phyloP scores from a whole-genome alignment of 2,797 vertebrate species.

The Pteronotus mesoamericanus region DNA sequence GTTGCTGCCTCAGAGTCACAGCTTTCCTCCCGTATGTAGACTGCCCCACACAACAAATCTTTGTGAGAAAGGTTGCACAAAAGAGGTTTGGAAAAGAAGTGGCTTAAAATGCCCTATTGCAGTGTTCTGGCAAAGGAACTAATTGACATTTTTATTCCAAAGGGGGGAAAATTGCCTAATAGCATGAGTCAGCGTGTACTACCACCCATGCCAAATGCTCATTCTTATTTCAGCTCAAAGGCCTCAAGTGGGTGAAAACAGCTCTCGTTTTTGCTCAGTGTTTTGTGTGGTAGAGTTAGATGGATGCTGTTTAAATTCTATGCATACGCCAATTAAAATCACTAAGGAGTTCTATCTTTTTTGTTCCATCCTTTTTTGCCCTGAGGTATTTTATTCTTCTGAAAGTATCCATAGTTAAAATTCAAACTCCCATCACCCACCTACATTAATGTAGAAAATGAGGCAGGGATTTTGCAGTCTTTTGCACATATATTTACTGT shows the following conservation, averaged over 20 bases:
- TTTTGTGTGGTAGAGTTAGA: slow-evolving; percentile 52
- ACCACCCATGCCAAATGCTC: slow-evolving; percentile 55
- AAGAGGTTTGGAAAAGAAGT: slow-evolving; percentile 56
- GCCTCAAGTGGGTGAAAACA: slow-evolving; percentile 54
- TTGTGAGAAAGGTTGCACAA: slow-evolving; percentile 53
- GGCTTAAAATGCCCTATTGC: slow-evolving; percentile 45
- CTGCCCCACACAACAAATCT: slow-evolving; percentile 29
- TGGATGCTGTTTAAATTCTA: slow-evolving; percentile 55
- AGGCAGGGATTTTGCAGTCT: background rate
- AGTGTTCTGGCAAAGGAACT: slow-evolving; percentile 55
- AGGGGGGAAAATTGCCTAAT: slow-evolving; percentile 62
- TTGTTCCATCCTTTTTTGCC: background rate
- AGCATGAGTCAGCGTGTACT: slow-evolving; percentile 45
- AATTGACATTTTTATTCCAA: slow-evolving; percentile 73
- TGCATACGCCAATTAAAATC: slow-evolving; percentile 64
- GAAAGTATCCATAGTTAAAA: slow-evolving; percentile 17
- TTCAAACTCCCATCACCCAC: background rate
- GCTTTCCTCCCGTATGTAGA: slow-evolving; percentile 4
- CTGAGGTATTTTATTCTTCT: background rate
- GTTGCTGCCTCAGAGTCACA: background rate
- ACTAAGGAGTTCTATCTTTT: slow-evolving; percentile 38
- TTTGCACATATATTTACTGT: slow-evolving; percentile 32
- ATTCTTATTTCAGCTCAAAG: slow-evolving; percentile 60
- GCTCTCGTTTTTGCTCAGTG: slow-evolving; percentile 59
- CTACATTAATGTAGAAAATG: slow-evolving; percentile 28